A percentile compares a stretch with the other conserved stretches of the same genome.
Conservation (phyloP, 2,888 invertebrate genomes). For the Cantharis rustica region DNA sequence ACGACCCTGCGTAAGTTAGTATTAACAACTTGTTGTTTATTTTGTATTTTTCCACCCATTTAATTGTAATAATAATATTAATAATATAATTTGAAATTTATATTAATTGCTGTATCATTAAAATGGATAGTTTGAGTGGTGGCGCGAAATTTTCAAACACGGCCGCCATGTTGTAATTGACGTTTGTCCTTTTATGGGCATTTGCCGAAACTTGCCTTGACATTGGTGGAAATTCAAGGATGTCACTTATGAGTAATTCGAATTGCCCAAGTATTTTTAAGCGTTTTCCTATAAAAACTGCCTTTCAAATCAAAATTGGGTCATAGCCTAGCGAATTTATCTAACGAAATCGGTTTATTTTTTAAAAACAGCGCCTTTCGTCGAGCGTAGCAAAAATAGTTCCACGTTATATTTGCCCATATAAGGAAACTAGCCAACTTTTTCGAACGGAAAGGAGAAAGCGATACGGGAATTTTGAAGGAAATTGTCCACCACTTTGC, state of each 20-base stretch:
- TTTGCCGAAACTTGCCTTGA: constrained; percentile 61
- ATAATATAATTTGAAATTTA: too few species aligned
- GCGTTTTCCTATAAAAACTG: background rate
- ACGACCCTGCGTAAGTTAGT: too few species aligned
- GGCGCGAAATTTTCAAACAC: constrained; percentile 52
- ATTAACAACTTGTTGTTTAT: too few species aligned
- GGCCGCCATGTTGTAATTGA: constrained; percentile 53
- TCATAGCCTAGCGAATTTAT: background rate
- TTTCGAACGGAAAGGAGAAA: background rate
- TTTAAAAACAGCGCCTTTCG: background rate
- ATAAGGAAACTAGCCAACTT: background rate
- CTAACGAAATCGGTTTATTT: background rate
- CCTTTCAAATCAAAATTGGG: background rate
- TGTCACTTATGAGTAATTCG: background rate
- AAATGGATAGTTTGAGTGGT: constrained; percentile 35
- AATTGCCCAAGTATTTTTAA: background rate
- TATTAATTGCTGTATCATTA: too few species aligned
- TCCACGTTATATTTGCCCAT: background rate
- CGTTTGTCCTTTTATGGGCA: constrained; percentile 68
- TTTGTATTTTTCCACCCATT: too few species aligned
- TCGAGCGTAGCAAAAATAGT: background rate
- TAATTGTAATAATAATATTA: too few species aligned
- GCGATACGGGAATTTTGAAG: background rate
- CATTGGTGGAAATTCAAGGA: constrained; percentile 58
- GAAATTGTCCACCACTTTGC: background rate